Evolutionary conservation across 1,140 invertebrate species (phyloP).

Genomic region (Mesaphorura yosii): DNA sequence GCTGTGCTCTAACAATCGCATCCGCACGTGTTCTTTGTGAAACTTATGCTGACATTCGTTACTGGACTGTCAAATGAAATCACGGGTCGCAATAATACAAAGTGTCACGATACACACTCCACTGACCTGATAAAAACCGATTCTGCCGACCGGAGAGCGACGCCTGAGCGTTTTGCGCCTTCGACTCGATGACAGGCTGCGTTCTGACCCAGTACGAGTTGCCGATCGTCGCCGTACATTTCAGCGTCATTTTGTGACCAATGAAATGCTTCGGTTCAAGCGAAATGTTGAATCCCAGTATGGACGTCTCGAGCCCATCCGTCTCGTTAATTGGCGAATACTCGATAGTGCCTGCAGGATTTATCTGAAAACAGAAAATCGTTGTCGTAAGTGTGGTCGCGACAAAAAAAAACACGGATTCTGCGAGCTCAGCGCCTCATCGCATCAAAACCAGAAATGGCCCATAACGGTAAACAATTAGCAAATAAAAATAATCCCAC

Average conservation of each 20-base stretch:
- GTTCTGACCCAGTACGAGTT: constrained; percentile 14
- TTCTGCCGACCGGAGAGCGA: not conserved
- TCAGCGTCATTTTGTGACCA: constrained; percentile 27
- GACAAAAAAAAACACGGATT: not conserved
- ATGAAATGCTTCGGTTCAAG: constrained; percentile 31
- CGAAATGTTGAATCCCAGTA: constrained; percentile 29
- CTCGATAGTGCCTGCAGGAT: constrained; percentile 29
- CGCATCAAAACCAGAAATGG: not conserved
- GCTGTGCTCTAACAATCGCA: too few species aligned
- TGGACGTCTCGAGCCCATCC: constrained; percentile 33
- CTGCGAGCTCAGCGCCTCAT: not conserved
- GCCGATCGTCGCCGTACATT: constrained; percentile 33
- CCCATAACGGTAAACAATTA: not conserved
- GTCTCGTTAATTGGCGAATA: constrained; percentile 30
- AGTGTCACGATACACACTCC: too few species aligned
- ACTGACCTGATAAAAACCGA: not conserved
- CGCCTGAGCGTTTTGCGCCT: not conserved
- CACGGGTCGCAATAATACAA: too few species aligned
- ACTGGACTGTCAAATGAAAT: too few species aligned
- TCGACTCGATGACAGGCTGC: not conserved
- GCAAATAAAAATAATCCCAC: not conserved
- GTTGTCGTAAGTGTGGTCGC: too few species aligned
- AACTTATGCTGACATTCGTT: too few species aligned
- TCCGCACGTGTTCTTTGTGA: too few species aligned
- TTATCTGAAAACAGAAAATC: constrained; percentile 19